Evolutionary conservation across 2,797 vertebrate genomes (phyloP), one percentile per base, ranked within the genome.

Genomic region (Margarornis squamiger): DNA sequence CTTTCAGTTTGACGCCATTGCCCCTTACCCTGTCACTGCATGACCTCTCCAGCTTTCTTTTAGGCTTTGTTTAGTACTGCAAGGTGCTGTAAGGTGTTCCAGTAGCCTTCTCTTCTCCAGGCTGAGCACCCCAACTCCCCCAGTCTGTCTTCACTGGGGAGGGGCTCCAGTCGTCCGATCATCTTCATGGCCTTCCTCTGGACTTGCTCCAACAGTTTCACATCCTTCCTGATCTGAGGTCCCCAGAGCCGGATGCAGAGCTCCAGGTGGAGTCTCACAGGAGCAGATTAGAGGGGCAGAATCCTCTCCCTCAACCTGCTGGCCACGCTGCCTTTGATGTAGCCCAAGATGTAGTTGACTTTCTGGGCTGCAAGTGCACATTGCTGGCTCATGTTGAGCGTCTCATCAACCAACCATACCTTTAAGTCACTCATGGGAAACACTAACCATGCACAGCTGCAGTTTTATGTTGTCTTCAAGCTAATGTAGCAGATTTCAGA

Each of bases 401-500:
- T 48, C 39, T 54, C 41, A 32, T 27, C 45, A 52, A 14, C 24
- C 14, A 11, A 0, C 29, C 14, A 3, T 16, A 13, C 23, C 15
- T 65, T 36, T 21, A 52, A 59, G 36, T 76, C 32, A 81, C 18
- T 59, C 3, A 1, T 39, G 26, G 38, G 34, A 89, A 67, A 13
- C 39, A 38, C 27, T 15, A 80, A 21, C 57, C 34, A 67, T 61
- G 6, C 39, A 65, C 29, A 71, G 52, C 27, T 73, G 18, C 27
- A 83, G 61, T 34, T 12, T 88, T 74, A 85, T 84, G 58, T 73
- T 75, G 52, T 86, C 43, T 93, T 63, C 83, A 70, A 86, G 36
- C 54, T 76, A 67, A 70, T 54, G 36, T 34, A 93, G 20, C 59
- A 67, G 26, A 86, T 81, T 77, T 96, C 43, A 79, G 52, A 92